phyloP scores from a whole-genome alignment of 2,888 invertebrate species.

The Labia minor region DNA sequence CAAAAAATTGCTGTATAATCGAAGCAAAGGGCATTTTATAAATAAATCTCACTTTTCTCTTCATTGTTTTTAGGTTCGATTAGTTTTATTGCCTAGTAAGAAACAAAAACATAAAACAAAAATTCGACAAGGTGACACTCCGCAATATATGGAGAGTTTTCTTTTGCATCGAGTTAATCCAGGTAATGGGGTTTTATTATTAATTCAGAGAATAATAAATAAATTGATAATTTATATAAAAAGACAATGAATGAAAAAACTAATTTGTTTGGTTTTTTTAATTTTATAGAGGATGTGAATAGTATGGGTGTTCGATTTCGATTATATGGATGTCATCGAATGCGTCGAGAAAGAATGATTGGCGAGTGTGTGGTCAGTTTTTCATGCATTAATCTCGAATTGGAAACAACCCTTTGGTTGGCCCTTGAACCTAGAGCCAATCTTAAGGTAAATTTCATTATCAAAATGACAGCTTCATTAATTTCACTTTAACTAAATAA shows the following conservation, averaged over 20 bases:
- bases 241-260: too few species aligned
- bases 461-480: too few species aligned
- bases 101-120: slow-evolving; percentile 92
- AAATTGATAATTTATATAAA: background rate
- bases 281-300: slow-evolving; percentile 69
- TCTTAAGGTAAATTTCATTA: slow-evolving; percentile 32
- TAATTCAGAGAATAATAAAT: too few species aligned
- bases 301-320: slow-evolving; percentile 83
- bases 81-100: slow-evolving; percentile 79
- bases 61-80: slow-evolving; percentile 54
- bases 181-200: too few species aligned
- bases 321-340: slow-evolving; percentile 83
- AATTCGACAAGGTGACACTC: slow-evolving; percentile 79
- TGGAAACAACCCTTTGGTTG: slow-evolving; percentile 84
- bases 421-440: slow-evolving; percentile 52
- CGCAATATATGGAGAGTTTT: slow-evolving; percentile 88
- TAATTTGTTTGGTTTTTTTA: background rate
- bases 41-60: too few species aligned
- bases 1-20: too few species aligned
- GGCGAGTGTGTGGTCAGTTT: slow-evolving; percentile 87
- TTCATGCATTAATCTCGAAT: slow-evolving; percentile 76
- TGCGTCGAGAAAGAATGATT: slow-evolving; percentile 81
- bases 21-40: too few species aligned
- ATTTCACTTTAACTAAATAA: slow-evolving; percentile 15
- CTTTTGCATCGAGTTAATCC: slow-evolving; percentile 82